Conservation (phyloP, 2,797 vertebrate species). For the Artibeus lituratus region DNA sequence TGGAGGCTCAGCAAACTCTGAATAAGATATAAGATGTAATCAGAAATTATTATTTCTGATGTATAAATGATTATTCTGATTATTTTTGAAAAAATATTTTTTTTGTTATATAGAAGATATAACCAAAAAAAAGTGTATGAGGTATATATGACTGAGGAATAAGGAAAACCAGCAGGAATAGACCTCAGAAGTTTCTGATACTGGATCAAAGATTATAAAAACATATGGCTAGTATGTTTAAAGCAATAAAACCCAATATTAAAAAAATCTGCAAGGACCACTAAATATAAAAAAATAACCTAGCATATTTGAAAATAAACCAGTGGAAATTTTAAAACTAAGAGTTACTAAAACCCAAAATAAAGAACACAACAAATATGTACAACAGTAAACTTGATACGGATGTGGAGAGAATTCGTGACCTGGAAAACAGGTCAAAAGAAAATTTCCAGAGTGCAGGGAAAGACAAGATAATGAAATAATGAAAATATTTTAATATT, state of each 20-base stretch:
- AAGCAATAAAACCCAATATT: neutral
- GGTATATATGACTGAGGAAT: neutral
- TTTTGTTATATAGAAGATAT: too few species aligned
- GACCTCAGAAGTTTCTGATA: neutral
- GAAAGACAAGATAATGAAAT: neutral
- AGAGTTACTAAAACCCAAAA: neutral
- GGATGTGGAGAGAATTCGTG: neutral
- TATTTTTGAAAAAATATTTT: too few species aligned
- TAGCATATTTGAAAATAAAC: neutral
- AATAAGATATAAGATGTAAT: neutral
- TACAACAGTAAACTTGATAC: neutral
- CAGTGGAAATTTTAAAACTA: neutral
- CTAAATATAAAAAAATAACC: neutral
- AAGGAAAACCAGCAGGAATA: neutral
- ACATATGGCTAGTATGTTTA: neutral
- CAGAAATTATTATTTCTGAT: too few species aligned
- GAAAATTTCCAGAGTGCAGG: neutral
- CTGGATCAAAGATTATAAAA: neutral
- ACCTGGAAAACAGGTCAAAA: neutral
- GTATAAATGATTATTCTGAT: too few species aligned
- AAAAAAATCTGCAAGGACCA: neutral
- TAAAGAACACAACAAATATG: neutral
- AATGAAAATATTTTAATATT: slow-evolving; percentile 7
- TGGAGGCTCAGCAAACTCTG: neutral
- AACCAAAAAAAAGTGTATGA: neutral